These are phyloP conservation scores for Tetramorium parvispinum DNA, from an alignment of 1,140 invertebrate species.

Conservation along the genomic window DNA sequence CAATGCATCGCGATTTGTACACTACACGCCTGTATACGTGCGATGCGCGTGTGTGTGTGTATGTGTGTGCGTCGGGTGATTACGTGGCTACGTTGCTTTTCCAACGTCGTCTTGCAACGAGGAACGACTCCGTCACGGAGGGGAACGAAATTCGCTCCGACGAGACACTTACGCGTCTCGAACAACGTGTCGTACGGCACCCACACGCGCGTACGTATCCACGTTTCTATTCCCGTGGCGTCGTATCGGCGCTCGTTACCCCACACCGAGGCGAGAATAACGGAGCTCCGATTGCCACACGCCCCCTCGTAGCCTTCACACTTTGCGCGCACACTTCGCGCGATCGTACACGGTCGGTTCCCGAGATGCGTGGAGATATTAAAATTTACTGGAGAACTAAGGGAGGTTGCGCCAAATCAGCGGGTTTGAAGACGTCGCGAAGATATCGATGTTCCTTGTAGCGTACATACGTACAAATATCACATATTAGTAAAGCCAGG, in stretches of 20 bases:
- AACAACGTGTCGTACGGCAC: constrained; percentile 5
- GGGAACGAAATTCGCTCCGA: constrained; percentile 25
- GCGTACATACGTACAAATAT: background rate
- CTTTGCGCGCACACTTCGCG: constrained; percentile 19
- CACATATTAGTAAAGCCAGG: background rate
- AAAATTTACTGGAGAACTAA: background rate
- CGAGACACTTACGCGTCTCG: constrained; percentile 32
- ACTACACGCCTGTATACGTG: background rate
- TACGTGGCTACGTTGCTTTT: constrained; percentile 41
- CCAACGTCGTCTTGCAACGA: constrained; percentile 5
- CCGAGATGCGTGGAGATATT: constrained; percentile 27
- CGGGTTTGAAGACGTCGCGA: background rate
- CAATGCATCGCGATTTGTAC: constrained; percentile 36
- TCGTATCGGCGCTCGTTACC: constrained; percentile 28
- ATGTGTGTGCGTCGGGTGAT: constrained; percentile 4
- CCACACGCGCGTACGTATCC: background rate
- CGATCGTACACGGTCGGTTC: constrained; percentile 17
- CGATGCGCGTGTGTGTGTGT: background rate
- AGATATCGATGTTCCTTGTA: background rate
- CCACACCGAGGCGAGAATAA: constrained; percentile 41
- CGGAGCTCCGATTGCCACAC: constrained; percentile 52
- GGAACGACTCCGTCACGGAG: background rate
- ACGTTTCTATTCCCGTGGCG: constrained; percentile 16
- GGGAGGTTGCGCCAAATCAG: background rate
- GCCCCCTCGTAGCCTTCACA: constrained; percentile 54